Base-by-base conservation (phyloP, 2,888 invertebrate genomes). In the Drosophila quinaria region DNA sequence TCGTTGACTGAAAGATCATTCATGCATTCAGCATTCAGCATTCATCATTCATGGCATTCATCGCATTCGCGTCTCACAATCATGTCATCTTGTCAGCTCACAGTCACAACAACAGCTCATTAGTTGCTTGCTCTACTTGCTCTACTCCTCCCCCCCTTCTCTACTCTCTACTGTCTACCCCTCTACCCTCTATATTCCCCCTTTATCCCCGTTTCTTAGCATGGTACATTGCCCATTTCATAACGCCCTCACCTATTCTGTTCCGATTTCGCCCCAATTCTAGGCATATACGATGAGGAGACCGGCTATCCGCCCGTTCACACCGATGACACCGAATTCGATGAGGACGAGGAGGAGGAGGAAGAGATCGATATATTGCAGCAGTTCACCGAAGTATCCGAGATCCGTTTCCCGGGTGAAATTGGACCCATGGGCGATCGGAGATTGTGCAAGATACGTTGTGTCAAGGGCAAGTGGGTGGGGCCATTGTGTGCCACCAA, bases 391-490 rank as follows among this genome's bases (percentile, higher is more conserved):
- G 93, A 93, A 81, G 93, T 93, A 35, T 92, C 92, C 10, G 93
- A 93, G 80, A 92, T 93, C 67, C 93, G 93, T 70, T 97, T 97
- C 92, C 95, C 96, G n/a, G 96, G 96, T 17, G 94, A 96, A 74
- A 95, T 96, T 74, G 96, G 96, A 11, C 96, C 96, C 3, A 92
- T 96, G 67, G 95, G 95, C 73, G 96, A 96, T 90, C 94, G 95
- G 63, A 93, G 96, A 29, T 94, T 96, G 61, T 97, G 97, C 92
- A 97, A 97, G 92, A 96, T 97, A 77, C 96, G 97, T 92, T 97
- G 97, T 90, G 95, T 97, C 69, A 96, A 96, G 90, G 97, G 97
- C 49, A 95, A 96, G 91, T 97, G 97, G 97, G 96, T 96, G 44
- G 97, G 97, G 3, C 97, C 97, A 1, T 93, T 97, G 19, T 97